Conservation (phyloP, 2,888 invertebrate genomes). For the Lutraria lutraria region DNA sequence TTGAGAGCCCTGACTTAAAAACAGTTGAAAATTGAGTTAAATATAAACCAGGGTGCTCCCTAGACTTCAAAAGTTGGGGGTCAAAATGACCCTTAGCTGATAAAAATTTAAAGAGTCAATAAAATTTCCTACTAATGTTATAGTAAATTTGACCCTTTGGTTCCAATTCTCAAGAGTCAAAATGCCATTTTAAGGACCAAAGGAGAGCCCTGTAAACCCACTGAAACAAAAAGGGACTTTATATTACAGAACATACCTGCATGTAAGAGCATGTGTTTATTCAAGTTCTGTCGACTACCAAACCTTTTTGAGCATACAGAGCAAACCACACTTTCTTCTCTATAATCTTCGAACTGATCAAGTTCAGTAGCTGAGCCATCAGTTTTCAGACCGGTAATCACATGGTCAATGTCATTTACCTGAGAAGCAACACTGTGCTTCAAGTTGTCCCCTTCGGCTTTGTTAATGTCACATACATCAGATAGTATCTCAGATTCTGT, state of each 20-base stretch:
- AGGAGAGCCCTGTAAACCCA: no score
- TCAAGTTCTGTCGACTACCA: background rate
- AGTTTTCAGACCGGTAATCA: background rate
- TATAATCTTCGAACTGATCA: background rate
- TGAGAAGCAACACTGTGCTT: background rate
- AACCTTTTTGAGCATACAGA: background rate
- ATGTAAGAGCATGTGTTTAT: constrained; percentile 34
- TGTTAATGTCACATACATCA: background rate
- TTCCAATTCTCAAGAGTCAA: no score
- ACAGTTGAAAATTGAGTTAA: no score
- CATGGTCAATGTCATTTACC: background rate
- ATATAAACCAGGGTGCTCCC: no score
- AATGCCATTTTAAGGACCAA: no score
- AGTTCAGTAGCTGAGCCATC: background rate
- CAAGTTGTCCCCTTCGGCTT: background rate
- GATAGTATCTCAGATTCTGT: background rate
- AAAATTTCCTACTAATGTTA: no score
- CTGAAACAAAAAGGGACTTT: no score
- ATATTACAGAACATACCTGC: constrained; percentile 23
- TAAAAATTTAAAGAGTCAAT: no score
- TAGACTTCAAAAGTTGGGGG: no score
- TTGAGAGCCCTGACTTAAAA: no score
- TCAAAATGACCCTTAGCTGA: no score
- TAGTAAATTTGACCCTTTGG: no score
- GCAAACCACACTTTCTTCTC: background rate